A percentile compares a stretch with the other conserved stretches of the same genome.
These are phyloP conservation scores for Zootoca vivipara DNA, from an alignment of 2,113 vertebrate species.

Conservation along the genomic window DNA sequence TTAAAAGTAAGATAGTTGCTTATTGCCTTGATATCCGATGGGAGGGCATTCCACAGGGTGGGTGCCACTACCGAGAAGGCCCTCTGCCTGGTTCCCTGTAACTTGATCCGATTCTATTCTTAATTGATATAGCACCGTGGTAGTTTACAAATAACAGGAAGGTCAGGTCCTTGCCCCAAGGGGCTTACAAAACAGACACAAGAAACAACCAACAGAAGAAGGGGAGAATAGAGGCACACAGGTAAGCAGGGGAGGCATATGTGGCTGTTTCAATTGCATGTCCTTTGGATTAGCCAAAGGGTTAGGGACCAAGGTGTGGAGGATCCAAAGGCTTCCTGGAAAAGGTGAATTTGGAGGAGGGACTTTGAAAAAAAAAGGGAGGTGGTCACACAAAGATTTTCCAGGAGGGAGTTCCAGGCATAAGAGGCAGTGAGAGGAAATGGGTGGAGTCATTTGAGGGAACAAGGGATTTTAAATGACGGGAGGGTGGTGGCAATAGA, in stretches of 20 bases:
- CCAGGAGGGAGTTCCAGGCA: not conserved
- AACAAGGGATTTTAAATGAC: not conserved
- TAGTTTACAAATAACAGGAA: not conserved
- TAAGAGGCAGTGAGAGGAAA: not conserved
- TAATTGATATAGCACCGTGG: not conserved
- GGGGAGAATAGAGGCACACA: not conserved
- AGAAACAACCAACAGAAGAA: not conserved
- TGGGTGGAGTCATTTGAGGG: not conserved
- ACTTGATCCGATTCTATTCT: not conserved
- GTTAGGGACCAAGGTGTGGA: too few relatives aligned
- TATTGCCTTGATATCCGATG: too few relatives aligned
- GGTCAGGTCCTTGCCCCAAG: not conserved
- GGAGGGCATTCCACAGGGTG: too few relatives aligned
- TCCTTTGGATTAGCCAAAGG: not conserved
- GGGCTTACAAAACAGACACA: not conserved
- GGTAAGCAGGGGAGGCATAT: not conserved
- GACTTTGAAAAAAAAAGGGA: not conserved
- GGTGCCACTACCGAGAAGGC: too few relatives aligned
- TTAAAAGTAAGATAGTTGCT: too few relatives aligned
- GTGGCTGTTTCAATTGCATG: not conserved
- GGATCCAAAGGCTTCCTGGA: too few relatives aligned
- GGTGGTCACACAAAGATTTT: not conserved
- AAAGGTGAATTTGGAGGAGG: not conserved
- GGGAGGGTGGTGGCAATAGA: not conserved
- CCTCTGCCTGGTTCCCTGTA: too few relatives aligned